These are phyloP conservation scores for Tyrannus savana DNA, from an alignment of 2,113 vertebrate species.

Conservation along the genomic window DNA sequence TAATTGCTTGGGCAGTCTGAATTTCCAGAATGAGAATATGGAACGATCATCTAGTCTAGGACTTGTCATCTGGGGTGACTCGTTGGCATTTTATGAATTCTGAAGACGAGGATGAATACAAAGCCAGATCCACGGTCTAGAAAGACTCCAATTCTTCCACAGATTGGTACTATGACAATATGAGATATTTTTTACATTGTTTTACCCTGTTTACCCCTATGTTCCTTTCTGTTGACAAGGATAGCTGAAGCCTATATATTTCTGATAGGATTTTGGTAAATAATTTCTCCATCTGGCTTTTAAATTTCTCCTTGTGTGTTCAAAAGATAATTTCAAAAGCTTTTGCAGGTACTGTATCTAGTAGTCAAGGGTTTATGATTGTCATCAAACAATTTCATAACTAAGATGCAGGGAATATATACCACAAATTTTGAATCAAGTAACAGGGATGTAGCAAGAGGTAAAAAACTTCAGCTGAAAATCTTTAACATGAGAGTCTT, in stretches of 20 bases:
- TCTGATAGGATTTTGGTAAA: background rate
- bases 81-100: background rate
- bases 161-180: background rate
- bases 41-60: background rate
- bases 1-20: background rate
- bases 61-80: background rate
- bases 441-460: background rate
- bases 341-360: background rate
- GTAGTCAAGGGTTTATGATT: slow-evolving; percentile 12
- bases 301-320: background rate
- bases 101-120: background rate
- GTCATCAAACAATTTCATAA: slow-evolving; percentile 39
- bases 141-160: background rate
- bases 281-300: background rate
- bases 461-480: background rate
- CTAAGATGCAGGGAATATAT: background rate
- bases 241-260: background rate
- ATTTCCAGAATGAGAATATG: background rate
- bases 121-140: background rate
- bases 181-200: background rate
- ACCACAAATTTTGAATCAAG: slow-evolving; percentile 10
- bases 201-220: background rate
- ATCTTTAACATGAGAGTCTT: background rate
- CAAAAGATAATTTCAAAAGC: slow-evolving; percentile 29
- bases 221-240: background rate